These are phyloP conservation scores for Erebia ligea DNA, from an alignment of 2,888 invertebrate species.

Conservation along the genomic window DNA sequence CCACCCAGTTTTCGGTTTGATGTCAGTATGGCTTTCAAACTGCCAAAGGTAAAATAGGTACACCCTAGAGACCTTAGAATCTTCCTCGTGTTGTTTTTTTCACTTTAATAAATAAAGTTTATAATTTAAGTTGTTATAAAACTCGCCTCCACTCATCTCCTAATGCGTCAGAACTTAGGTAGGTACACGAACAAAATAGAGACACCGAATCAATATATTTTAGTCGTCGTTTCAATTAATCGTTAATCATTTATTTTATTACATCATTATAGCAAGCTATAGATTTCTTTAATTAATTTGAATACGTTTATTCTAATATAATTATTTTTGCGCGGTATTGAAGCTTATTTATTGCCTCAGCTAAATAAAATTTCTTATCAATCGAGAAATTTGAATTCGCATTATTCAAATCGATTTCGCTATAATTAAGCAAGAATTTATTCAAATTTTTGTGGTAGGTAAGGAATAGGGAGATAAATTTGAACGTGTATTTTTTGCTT, in stretches of 20 bases:
- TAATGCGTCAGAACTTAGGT: too few relatives aligned
- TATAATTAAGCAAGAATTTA: conserved; percentile 37
- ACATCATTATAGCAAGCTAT: conserved; percentile 18
- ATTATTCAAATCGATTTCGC: conserved; percentile 29
- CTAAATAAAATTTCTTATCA: conserved; percentile 31
- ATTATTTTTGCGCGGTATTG: conserved; percentile 28
- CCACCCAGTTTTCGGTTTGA: too few relatives aligned
- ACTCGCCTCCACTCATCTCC: too few relatives aligned
- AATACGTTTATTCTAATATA: conserved; percentile 30
- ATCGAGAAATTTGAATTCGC: conserved; percentile 27
- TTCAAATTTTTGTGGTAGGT: not conserved
- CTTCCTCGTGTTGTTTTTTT: too few relatives aligned
- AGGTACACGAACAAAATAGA: not conserved
- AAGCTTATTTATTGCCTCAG: conserved; percentile 33
- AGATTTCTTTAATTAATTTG: conserved; percentile 34
- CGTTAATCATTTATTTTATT: conserved; percentile 6
- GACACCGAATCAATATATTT: not conserved
- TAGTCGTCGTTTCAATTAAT: not conserved
- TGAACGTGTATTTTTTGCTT: not conserved
- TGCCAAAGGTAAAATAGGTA: too few relatives aligned
- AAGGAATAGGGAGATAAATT: not conserved
- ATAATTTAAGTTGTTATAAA: too few relatives aligned
- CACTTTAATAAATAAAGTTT: too few relatives aligned
- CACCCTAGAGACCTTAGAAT: too few relatives aligned
- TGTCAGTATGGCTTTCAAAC: too few relatives aligned